These are phyloP conservation scores for Sebastes schlegelii DNA, from an alignment of 2,113 vertebrate genomes.

Conservation along the genomic window DNA sequence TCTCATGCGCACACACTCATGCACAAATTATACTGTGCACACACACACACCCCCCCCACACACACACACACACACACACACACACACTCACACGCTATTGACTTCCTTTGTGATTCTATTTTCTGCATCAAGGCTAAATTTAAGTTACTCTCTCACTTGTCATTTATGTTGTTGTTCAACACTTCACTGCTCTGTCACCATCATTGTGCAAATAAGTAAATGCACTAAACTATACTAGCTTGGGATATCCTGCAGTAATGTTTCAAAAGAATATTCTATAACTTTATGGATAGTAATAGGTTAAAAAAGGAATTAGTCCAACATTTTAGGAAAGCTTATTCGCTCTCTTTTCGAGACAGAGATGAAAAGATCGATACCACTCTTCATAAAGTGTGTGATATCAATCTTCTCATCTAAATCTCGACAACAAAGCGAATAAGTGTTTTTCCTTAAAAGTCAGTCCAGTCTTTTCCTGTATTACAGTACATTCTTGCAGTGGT, in stretches of 20 bases:
- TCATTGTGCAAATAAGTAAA: constrained; percentile 4
- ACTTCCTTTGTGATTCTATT: constrained; percentile 33
- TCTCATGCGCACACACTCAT: neutral
- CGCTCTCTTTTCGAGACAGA: no score
- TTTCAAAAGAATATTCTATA: neutral
- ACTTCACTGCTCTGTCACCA: constrained; percentile 20
- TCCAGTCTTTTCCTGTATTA: neutral
- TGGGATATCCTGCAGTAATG: neutral
- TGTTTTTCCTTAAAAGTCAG: no score
- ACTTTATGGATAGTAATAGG: neutral
- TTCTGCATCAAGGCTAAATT: constrained; percentile 36
- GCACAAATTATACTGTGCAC: neutral
- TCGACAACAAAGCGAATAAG: neutral
- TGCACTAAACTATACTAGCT: neutral
- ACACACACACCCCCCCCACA: neutral
- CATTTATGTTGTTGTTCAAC: constrained; percentile 33
- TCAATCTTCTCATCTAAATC: neutral
- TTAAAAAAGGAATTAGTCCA: no score
- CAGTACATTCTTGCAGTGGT: neutral
- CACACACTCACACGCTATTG: neutral
- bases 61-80: neutral
- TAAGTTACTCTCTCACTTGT: constrained; percentile 17
- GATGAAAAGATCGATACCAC: neutral
- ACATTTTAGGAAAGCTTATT: no score
- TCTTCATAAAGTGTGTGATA: neutral